A percentile compares a stretch with the other conserved stretches of the same genome.
These are phyloP conservation scores for Oreochromis aureus DNA, from an alignment of 2,113 vertebrate genomes.

Conservation along the genomic window DNA sequence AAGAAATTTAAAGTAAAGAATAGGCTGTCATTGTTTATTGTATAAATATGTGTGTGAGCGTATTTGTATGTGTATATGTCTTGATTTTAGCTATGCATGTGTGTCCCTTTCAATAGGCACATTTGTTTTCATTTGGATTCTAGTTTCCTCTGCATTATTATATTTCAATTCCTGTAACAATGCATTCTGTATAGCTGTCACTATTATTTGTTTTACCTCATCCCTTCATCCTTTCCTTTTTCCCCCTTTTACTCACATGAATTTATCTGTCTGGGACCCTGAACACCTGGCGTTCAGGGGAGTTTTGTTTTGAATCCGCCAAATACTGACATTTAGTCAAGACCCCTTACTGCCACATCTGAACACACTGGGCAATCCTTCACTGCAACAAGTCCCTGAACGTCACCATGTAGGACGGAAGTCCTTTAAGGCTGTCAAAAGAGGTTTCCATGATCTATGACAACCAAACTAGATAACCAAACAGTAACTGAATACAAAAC, in stretches of 20 bases:
- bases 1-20: slow-evolving; percentile 16
- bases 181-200: neutral
- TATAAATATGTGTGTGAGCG: neutral
- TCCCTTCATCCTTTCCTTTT: neutral
- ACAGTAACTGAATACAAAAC: neutral
- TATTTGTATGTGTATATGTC: neutral
- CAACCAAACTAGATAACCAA: neutral
- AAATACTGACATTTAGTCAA: neutral
- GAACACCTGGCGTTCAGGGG: neutral
- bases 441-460: neutral
- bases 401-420: neutral
- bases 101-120: slow-evolving; percentile 28
- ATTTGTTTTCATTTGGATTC: slow-evolving; percentile 73
- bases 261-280: neutral
- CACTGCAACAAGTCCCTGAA: neutral
- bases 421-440: neutral
- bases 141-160: slow-evolving; percentile 51
- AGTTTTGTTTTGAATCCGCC: neutral
- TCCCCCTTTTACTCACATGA: neutral
- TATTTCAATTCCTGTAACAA: slow-evolving; percentile 27
- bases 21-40: slow-evolving; percentile 11
- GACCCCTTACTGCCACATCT: neutral
- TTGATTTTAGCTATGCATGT: slow-evolving; percentile 2
- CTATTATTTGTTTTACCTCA: neutral
- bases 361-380: neutral